These are phyloP conservation scores for Sorex araneus DNA, from an alignment of 2,113 vertebrate species.

Conservation along the genomic window DNA sequence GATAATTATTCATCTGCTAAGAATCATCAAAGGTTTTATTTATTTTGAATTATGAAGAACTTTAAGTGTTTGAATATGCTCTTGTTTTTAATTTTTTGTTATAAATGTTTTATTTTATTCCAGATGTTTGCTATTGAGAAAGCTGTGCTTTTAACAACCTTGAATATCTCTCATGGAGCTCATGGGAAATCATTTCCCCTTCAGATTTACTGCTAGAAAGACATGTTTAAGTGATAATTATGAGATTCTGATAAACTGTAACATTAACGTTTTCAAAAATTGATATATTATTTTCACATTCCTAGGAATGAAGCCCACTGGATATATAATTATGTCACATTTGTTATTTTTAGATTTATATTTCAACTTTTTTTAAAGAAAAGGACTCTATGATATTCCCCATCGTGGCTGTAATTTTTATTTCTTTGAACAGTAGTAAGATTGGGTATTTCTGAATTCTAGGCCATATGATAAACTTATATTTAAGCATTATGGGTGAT, in stretches of 20 bases:
- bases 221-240: background rate
- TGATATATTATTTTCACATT: background rate
- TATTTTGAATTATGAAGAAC: background rate
- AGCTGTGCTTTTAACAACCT: background rate
- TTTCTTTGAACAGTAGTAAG: background rate
- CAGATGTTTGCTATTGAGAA: background rate
- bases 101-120: background rate
- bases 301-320: background rate
- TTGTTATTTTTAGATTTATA: background rate
- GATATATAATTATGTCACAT: background rate
- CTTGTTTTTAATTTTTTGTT: background rate
- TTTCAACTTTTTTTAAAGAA: no score
- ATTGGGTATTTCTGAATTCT: background rate
- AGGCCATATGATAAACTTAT: no score
- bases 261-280: background rate
- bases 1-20: background rate
- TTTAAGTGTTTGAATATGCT: slow-evolving; percentile 2
- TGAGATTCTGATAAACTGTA: background rate
- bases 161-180: background rate
- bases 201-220: background rate
- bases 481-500: background rate
- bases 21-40: background rate
- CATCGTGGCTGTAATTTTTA: background rate
- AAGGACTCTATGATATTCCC: no score
- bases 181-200: background rate